These are phyloP conservation scores for Eutolmus rufibarbis DNA, from an alignment of 2,888 invertebrate species.

Conservation along the genomic window DNA sequence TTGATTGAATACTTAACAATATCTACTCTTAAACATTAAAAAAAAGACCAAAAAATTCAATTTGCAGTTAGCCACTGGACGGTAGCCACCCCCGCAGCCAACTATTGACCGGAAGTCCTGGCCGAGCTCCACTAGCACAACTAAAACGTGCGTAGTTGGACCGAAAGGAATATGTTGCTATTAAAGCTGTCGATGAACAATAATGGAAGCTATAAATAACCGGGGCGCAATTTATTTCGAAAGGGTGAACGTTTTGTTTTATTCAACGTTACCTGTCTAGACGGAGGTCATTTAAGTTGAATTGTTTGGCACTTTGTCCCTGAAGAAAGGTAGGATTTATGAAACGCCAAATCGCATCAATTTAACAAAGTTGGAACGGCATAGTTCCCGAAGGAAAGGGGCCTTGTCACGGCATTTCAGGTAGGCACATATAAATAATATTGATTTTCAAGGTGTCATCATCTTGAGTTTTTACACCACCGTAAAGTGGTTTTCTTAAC, in stretches of 20 bases:
- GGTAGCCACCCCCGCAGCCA: background rate
- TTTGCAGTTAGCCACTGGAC: background rate
- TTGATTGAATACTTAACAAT: background rate
- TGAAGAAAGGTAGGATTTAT: conserved; percentile 21
- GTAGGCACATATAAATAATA: background rate
- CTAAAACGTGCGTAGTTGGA: background rate
- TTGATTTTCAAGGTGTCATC: background rate
- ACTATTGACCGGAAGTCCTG: background rate
- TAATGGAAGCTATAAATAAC: conserved; percentile 20
- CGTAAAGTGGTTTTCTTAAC: background rate
- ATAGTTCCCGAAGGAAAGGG: background rate
- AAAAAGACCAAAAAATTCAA: background rate
- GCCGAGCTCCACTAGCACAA: background rate
- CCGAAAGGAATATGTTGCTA: background rate
- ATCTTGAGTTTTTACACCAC: background rate
- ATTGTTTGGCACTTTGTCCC: conserved; percentile 9
- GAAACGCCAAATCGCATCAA: conserved; percentile 25
- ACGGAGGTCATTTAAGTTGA: conserved; percentile 27
- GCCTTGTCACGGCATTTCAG: background rate
- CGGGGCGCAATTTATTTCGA: conserved; percentile 2
- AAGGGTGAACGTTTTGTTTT: conserved; percentile 24
- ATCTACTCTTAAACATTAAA: background rate
- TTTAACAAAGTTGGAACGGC: background rate
- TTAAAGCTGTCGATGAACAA: conserved; percentile 23
- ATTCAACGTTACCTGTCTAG: conserved; percentile 33